Percentiles rank a stretch among this genome's conserved stretches.
phyloP scores from a whole-genome alignment of 2,113 vertebrate species.

The Ochotona curzoniae region DNA sequence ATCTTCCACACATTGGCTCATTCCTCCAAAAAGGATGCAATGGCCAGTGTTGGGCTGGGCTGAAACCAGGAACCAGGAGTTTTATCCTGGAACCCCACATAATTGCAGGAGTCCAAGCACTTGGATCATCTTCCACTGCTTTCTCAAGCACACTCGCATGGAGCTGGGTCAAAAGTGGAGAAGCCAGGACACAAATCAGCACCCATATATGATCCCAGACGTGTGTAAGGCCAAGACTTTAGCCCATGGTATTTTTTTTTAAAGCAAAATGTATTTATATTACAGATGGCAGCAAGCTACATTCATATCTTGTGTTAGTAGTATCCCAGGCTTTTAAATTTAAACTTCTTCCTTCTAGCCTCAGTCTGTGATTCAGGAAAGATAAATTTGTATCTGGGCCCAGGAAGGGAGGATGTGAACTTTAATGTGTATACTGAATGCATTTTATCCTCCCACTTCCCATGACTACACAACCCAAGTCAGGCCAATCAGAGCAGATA shows the following conservation, averaged over 20 bases:
- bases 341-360: background rate
- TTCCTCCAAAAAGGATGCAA: too few relatives aligned
- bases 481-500: background rate
- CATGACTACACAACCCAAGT: background rate
- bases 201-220: too few relatives aligned
- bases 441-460: background rate
- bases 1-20: too few relatives aligned
- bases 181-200: too few relatives aligned
- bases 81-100: too few relatives aligned
- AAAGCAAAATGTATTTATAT: background rate
- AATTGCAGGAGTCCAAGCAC: too few relatives aligned
- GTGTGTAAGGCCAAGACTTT: too few relatives aligned
- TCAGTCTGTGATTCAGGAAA: conserved; percentile 15
- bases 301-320: conserved; percentile 36
- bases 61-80: too few relatives aligned
- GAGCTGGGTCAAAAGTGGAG: too few relatives aligned
- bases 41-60: too few relatives aligned
- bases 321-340: background rate
- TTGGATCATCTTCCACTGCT: too few relatives aligned
- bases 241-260: background rate
- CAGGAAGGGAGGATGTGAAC: background rate
- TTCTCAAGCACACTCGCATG: too few relatives aligned
- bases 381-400: background rate
- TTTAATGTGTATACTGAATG: conserved; percentile 20
- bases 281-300: background rate